phyloP scores from a whole-genome alignment of 1,140 invertebrate genomes.

The Drosophila pseudoobscura region DNA sequence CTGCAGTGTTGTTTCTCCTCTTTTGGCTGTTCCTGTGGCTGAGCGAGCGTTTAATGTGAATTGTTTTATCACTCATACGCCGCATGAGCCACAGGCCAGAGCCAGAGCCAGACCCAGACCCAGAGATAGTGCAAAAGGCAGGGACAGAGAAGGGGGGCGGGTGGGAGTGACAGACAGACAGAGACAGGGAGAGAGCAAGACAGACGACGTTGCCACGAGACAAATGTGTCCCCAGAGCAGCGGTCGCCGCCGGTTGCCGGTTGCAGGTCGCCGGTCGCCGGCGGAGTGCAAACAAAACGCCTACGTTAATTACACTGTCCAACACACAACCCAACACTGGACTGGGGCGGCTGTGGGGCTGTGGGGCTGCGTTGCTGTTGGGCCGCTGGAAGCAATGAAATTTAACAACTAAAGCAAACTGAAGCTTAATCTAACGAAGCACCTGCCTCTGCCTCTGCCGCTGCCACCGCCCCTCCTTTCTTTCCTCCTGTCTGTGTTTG shows the following conservation, averaged over 20 bases:
- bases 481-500: conserved; percentile 4
- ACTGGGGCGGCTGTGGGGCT: no score
- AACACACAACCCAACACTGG: conserved; percentile 21
- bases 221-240: conserved; percentile 48
- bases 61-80: conserved; percentile 70
- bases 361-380: no score
- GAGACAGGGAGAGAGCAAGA: conserved; percentile 1
- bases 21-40: conserved; percentile 12
- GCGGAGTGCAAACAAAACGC: conserved; percentile 55
- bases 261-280: no score
- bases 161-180: no score
- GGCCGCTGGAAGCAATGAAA: conserved; percentile 31
- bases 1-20: no score
- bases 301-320: conserved; percentile 65
- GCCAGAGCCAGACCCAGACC: no score
- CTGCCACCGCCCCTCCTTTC: background rate
- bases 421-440: conserved; percentile 37
- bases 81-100: conserved; percentile 34
- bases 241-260: background rate
- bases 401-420: conserved; percentile 52
- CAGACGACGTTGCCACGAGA: conserved; percentile 25
- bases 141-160: background rate
- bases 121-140: background rate
- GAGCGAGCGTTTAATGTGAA: conserved; percentile 51
- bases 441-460: no score